A percentile compares a stretch with the other conserved stretches of the same genome.
Evolutionary conservation across 2,888 invertebrate genomes (phyloP).

Genomic region (Netelia virgata): DNA sequence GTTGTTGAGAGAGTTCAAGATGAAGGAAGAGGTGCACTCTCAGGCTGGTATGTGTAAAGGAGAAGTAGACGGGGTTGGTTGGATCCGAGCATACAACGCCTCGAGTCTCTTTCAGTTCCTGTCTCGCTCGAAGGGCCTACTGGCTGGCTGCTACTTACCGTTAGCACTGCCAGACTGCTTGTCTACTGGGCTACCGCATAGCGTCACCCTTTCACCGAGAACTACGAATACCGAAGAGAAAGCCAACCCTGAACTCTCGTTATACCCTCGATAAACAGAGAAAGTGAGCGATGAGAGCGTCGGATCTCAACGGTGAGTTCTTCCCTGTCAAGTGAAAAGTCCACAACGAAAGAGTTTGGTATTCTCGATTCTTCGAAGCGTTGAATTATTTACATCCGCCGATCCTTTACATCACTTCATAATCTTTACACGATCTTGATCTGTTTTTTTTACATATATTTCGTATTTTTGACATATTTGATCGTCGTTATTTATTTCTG

Average conservation of each 20-base stretch:
- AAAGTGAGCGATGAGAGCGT: conserved; percentile 33
- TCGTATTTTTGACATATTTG: not conserved
- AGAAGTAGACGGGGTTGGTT: conserved; percentile 29
- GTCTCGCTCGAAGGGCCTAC: conserved; percentile 26
- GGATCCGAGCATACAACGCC: conserved; percentile 56
- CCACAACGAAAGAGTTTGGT: not conserved
- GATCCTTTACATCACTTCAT: not conserved
- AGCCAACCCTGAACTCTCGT: conserved; percentile 58
- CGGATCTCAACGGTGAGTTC: conserved; percentile 10
- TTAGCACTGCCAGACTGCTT: conserved; percentile 25
- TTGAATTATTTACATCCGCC: not conserved
- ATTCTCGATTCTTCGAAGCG: not conserved
- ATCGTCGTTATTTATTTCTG: not conserved
- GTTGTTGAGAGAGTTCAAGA: conserved; percentile 23
- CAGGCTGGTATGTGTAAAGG: conserved; percentile 13
- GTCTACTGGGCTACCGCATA: conserved; percentile 12
- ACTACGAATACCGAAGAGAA: conserved; percentile 40
- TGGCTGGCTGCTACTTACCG: conserved; percentile 11
- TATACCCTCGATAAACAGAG: conserved; percentile 59
- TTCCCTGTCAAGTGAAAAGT: conserved; percentile 1
- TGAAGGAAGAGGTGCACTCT: conserved; percentile 4
- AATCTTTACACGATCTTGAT: not conserved
- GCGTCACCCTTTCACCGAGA: conserved; percentile 54
- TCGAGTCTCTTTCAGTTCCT: not conserved
- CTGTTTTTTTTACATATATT: not conserved